These are phyloP conservation scores for Apodemia hepburni DNA, from an alignment of 2,888 invertebrate genomes.

Conservation along the genomic window DNA sequence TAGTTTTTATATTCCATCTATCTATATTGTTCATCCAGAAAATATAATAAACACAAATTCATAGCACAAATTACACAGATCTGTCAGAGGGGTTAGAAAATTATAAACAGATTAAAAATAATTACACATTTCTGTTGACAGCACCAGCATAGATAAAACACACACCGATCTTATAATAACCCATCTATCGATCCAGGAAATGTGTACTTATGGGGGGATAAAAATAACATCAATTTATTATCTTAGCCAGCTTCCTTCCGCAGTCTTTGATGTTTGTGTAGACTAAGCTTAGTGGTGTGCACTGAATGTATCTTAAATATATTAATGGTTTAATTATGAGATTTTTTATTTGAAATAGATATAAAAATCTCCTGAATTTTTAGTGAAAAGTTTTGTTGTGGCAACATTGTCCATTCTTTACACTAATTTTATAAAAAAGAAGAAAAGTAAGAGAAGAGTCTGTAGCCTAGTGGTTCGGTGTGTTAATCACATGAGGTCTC, in stretches of 20 bases:
- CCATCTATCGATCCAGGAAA: conserved; percentile 35
- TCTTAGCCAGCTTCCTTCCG: conserved; percentile 37
- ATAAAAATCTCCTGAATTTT: neutral
- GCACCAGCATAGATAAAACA: conserved; percentile 10
- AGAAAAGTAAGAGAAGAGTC: too few species aligned
- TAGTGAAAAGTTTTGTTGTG: too few species aligned
- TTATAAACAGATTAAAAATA: conserved; percentile 16
- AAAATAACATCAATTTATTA: conserved; percentile 41
- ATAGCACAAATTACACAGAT: neutral
- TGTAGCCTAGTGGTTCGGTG: too few species aligned
- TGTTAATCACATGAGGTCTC: too few species aligned
- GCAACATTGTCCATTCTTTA: too few species aligned
- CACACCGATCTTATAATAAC: conserved; percentile 14
- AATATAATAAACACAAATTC: neutral
- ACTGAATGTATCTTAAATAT: conserved; percentile 7
- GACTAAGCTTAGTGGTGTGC: conserved; percentile 5
- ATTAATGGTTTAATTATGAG: neutral
- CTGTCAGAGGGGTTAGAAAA: neutral
- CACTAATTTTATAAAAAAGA: too few species aligned
- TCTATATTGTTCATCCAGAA: too few species aligned
- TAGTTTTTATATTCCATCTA: too few species aligned
- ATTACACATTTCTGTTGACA: conserved; percentile 14
- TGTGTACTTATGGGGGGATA: conserved; percentile 36
- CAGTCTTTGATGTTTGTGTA: conserved; percentile 34
- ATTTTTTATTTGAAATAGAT: neutral